Conservation (phyloP, 2,888 invertebrate species). For the Caenorhabditis afra region DNA sequence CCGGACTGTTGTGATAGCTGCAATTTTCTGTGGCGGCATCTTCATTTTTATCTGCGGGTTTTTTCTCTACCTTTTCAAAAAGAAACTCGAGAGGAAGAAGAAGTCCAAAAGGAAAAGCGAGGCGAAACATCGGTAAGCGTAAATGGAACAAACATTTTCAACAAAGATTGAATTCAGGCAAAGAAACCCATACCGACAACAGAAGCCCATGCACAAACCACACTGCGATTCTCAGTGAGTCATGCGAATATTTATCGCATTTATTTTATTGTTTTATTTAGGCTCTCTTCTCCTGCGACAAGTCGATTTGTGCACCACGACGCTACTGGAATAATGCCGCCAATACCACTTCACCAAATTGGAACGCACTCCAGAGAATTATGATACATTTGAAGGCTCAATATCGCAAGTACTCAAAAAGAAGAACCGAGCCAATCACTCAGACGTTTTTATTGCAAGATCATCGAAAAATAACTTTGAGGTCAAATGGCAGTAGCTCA, state of each 20-base stretch:
- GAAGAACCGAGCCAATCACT: too few species aligned
- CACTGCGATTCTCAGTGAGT: conserved; percentile 52
- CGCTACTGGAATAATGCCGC: conserved; percentile 72
- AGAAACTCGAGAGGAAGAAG: conserved; percentile 75
- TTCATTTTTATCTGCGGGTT: conserved; percentile 76
- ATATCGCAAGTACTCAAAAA: too few species aligned
- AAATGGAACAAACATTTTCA: neutral
- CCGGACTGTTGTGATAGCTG: conserved; percentile 74
- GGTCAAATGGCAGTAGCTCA: too few species aligned
- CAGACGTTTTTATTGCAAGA: too few species aligned
- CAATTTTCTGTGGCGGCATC: conserved; percentile 75
- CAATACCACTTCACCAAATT: conserved; percentile 53
- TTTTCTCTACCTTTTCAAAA: conserved; percentile 78
- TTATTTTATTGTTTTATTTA: conserved; percentile 19
- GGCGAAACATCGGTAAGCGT: conserved; percentile 42
- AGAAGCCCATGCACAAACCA: conserved; percentile 55
- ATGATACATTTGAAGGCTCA: too few species aligned
- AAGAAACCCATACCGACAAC: conserved; percentile 65
- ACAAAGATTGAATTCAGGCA: conserved; percentile 16
- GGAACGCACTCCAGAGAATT: neutral
- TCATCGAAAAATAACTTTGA: too few species aligned
- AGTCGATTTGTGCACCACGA: conserved; percentile 77
- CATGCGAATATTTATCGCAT: neutral
- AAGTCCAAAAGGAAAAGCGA: conserved; percentile 61
- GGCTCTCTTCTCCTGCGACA: conserved; percentile 72